A percentile compares a stretch with the other conserved stretches of the same genome.
Conservation (phyloP, 2,888 invertebrate genomes). For the Aporophyla lueneburgensis region DNA sequence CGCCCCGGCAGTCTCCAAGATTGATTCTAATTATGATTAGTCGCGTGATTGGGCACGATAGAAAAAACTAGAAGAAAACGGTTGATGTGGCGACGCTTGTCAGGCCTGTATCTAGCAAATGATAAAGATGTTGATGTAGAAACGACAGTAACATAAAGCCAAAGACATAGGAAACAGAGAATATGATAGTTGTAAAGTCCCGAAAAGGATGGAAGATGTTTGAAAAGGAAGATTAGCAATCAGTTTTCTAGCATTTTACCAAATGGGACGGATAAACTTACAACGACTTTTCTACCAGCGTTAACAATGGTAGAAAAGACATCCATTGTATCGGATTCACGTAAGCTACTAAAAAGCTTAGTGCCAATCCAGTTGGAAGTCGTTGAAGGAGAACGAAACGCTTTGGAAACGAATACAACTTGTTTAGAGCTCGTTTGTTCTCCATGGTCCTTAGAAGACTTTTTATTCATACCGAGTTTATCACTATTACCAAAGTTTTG, state of each 20-base stretch:
- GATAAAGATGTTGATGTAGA: neutral
- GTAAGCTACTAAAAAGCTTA: neutral
- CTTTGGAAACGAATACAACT: neutral
- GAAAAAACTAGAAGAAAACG: neutral
- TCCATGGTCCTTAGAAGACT: neutral
- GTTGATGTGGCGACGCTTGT: neutral
- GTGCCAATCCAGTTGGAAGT: neutral
- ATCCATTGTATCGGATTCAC: neutral
- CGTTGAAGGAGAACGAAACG: neutral
- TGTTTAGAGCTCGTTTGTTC: too few species aligned
- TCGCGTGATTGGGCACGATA: slow-evolving; percentile 5
- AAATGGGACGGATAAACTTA: too few species aligned
- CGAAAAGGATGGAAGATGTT: neutral
- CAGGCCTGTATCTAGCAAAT: neutral
- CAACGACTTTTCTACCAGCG: neutral
- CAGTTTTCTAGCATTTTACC: too few species aligned
- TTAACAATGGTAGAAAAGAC: neutral
- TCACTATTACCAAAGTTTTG: neutral
- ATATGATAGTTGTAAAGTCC: neutral
- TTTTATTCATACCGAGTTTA: neutral
- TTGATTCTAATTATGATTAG: slow-evolving; percentile 18
- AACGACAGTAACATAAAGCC: neutral
- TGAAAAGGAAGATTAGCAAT: neutral
- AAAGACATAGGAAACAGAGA: neutral
- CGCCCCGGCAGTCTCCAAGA: slow-evolving; percentile 13